These are phyloP conservation scores for Drosophila nigritarsus DNA, from an alignment of 2,888 invertebrate species.

Conservation along the genomic window DNA sequence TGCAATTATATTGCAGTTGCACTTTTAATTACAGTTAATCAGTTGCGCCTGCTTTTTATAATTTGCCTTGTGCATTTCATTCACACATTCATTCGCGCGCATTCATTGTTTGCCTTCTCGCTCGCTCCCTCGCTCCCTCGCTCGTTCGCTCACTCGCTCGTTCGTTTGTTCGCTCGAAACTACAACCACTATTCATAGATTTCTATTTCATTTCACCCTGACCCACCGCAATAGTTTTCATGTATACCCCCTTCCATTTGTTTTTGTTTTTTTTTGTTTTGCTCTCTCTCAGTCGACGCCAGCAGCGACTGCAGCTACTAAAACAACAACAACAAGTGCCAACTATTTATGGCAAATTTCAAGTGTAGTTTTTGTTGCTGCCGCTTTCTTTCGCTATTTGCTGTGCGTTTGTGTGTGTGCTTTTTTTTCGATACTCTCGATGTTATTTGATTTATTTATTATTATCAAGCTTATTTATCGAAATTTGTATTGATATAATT, in stretches of 20 bases:
- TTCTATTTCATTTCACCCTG: conserved; percentile 79
- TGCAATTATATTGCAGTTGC: conserved; percentile 48
- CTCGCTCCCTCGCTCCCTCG: conserved; percentile 17
- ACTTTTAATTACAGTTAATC: conserved; percentile 65
- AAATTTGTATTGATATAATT: not conserved
- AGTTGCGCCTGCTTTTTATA: conserved; percentile 41
- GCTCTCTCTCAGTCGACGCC: conserved; percentile 12
- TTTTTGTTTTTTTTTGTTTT: conserved; percentile 25
- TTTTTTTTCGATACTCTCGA: conserved; percentile 40
- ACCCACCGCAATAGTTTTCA: conserved; percentile 80
- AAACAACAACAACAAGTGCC: conserved; percentile 39
- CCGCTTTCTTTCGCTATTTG: conserved; percentile 64
- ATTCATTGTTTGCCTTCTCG: conserved; percentile 24
- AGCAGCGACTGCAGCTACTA: conserved; percentile 42
- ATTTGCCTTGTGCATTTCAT: conserved; percentile 43
- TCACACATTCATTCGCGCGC: conserved; percentile 34
- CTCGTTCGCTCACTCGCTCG: conserved; percentile 1
- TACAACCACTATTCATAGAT: conserved; percentile 71
- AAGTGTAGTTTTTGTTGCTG: conserved; percentile 29
- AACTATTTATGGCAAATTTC: conserved; percentile 77
- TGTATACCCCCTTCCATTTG: conserved; percentile 58
- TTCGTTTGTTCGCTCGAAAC: not conserved
- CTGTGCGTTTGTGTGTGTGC: conserved; percentile 4
- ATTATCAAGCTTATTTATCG: conserved; percentile 20
- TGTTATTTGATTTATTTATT: conserved; percentile 9